phyloP scores from a whole-genome alignment of 1,140 invertebrate genomes.

The Drosophila mauritiana region DNA sequence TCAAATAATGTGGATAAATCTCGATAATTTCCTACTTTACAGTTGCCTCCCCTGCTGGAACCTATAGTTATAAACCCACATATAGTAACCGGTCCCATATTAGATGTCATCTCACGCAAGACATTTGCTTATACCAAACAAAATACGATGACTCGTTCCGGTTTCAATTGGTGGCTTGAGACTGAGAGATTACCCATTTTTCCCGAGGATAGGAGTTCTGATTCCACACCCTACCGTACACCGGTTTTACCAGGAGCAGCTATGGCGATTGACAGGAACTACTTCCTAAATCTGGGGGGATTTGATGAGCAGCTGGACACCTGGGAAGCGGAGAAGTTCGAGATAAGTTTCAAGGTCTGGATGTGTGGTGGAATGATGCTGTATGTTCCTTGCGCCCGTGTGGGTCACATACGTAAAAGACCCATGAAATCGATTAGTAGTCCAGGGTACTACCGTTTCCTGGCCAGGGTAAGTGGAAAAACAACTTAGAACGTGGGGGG shows the following conservation, averaged over 20 bases:
- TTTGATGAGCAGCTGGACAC: constrained; percentile 96
- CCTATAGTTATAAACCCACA: constrained; percentile 89
- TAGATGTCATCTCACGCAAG: constrained; percentile 92
- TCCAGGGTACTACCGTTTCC: constrained; percentile 87
- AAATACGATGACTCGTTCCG: constrained; percentile 88
- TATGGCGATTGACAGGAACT: constrained; percentile 94
- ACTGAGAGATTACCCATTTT: constrained; percentile 92
- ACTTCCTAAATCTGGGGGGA: constrained; percentile 97
- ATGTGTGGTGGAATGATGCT: constrained; percentile 95
- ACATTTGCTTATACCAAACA: constrained; percentile 92
- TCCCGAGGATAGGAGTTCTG: constrained; percentile 88
- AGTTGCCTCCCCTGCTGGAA: constrained; percentile 89
- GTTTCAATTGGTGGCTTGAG: constrained; percentile 94
- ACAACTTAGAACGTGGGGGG: no score
- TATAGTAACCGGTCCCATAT: constrained; percentile 94
- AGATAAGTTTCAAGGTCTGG: constrained; percentile 98
- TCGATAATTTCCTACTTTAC: no score
- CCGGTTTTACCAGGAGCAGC: constrained; percentile 98
- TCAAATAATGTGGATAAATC: no score
- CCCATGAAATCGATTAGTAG: constrained; percentile 91
- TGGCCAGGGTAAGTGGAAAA: constrained; percentile 45
- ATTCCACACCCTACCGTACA: constrained; percentile 91
- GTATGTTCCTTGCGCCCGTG: constrained; percentile 95
- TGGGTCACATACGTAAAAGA: constrained; percentile 91
- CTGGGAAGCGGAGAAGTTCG: constrained; percentile 99